Conservation (phyloP, 37 sponge, comb jelly and placozoan genomes). For the Theonella swinhoei region DNA sequence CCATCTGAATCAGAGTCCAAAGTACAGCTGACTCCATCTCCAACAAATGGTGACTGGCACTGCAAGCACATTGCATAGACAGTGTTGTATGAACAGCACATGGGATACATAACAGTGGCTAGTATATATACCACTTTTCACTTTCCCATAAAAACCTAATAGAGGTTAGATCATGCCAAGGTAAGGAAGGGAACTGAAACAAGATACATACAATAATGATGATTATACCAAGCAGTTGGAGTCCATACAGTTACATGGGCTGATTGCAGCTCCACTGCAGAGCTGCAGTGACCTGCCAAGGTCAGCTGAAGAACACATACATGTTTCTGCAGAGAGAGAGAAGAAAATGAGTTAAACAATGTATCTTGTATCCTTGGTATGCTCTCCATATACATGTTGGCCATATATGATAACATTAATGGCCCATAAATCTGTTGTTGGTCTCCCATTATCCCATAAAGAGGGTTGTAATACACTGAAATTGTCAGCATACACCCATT, state of each 20-base stretch:
- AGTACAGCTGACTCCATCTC: constrained; percentile 60
- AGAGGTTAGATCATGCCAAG: no score
- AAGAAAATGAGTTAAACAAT: no score
- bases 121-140: background rate
- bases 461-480: no score
- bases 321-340: background rate
- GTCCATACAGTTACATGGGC: background rate
- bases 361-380: no score
- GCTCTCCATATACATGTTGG: no score
- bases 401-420: no score
- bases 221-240: background rate
- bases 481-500: no score
- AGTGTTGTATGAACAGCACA: background rate
- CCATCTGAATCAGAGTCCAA: constrained; percentile 48
- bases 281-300: background rate
- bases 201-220: no score
- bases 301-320: background rate
- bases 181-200: no score
- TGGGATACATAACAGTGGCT: background rate
- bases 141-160: background rate
- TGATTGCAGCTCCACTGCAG: constrained; percentile 1
- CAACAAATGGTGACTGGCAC: constrained; percentile 56
- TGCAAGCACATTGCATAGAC: no score
- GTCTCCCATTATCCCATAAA: no score
- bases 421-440: no score